phyloP scores from a whole-genome alignment of 2,888 invertebrate species.

The Eristalis tenax region DNA sequence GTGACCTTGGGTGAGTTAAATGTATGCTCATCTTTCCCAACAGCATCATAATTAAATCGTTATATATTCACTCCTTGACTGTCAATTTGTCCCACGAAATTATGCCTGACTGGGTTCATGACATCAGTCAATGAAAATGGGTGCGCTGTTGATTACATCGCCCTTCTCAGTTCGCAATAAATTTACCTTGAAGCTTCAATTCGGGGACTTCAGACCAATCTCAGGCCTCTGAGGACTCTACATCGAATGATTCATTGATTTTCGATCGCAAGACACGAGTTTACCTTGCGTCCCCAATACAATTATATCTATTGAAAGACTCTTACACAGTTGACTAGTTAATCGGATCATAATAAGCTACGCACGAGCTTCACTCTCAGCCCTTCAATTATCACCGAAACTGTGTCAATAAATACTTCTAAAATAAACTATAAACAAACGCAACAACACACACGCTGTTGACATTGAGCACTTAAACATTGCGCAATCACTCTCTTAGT shows the following conservation, averaged over 20 bases:
- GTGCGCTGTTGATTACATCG: background rate
- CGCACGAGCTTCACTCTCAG: background rate
- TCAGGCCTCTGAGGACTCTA: background rate
- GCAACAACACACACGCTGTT: slow-evolving; percentile 1
- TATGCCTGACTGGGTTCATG: background rate
- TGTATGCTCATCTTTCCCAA: too few species aligned
- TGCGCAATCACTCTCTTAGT: background rate
- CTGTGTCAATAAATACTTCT: background rate
- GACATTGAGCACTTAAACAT: slow-evolving; percentile 40
- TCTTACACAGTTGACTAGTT: background rate
- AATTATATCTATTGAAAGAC: background rate
- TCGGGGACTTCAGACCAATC: background rate
- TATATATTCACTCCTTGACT: background rate
- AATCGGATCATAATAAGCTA: background rate
- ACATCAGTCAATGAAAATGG: background rate
- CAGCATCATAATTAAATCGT: background rate
- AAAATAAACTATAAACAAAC: background rate
- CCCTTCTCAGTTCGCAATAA: background rate
- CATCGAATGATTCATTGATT: background rate
- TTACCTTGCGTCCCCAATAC: background rate
- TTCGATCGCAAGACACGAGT: background rate
- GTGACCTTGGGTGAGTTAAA: too few species aligned
- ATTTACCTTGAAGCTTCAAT: background rate
- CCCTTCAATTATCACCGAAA: background rate
- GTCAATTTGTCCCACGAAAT: background rate